Evolutionary conservation across 2,888 invertebrate species (phyloP), one percentile per base, ranked within the genome.

Genomic region (Drosophila phalerata): DNA sequence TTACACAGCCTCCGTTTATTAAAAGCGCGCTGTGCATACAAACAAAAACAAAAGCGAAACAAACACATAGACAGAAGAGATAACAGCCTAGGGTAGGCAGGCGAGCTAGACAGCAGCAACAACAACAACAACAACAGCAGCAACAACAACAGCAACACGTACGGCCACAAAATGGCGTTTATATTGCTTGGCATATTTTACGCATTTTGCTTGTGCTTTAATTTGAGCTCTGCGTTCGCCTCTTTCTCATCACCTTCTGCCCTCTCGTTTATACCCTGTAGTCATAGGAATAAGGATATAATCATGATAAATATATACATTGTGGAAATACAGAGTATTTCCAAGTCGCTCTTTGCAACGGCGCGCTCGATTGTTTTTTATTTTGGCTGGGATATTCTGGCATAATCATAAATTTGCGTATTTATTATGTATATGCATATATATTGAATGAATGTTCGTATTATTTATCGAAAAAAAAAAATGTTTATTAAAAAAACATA

Each of bases 121-220:
- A 60, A 17, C 65, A 66, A 55, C 40, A 69, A 47, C 57, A 65
- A 30, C 47, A 68, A 37, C 37, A 58, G 28, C 47, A 60, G 28
- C 32, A 58, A 37, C 48, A 61, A 45, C 52, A 63, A 37, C 32
- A 58, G 19, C 57, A 53, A 49, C 38, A 69, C 49, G 58, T 60
- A 74, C 70, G 67, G 53, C 61, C 79, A 81, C 85, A 85, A 86
- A 87, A 89, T 87, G 85, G 87, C 82, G 85, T 80, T 80, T 76
- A 80, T 77, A 80, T 77, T 72, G 77, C 73, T 69, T 69, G 72
- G 73, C 68, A 76, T 80, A 78, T 88, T 88, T 83, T 85, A 80
- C 76, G 73, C 78, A 83, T 68, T 84, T 85, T 85, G 76, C 77
- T 78, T 85, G 82, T 85, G 86, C 76, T 85, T 85, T 85, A 85